Percentiles rank a stretch among this genome's conserved stretches.
Conservation (phyloP, 2,113 vertebrate species). For the Tiliqua scincoides region DNA sequence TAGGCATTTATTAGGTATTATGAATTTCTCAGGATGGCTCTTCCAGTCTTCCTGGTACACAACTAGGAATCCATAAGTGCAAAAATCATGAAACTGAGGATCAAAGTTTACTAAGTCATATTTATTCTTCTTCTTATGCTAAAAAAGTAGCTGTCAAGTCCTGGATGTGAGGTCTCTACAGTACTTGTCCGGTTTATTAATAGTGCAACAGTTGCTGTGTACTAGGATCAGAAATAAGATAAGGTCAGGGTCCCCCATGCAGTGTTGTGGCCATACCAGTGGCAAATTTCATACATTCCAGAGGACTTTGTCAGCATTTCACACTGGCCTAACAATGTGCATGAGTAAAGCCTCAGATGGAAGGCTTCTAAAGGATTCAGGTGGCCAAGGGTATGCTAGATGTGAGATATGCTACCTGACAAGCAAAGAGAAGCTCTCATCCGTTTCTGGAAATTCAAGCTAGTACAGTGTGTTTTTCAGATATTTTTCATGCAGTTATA, state of each 20-base stretch:
- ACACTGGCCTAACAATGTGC: slow-evolving; percentile 46
- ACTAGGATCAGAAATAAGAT: slow-evolving; percentile 69
- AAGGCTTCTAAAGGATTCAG: neutral
- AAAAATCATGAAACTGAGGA: slow-evolving; percentile 40
- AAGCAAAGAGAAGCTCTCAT: neutral
- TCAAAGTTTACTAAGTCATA: slow-evolving; percentile 39
- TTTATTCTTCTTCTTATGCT: slow-evolving; percentile 50
- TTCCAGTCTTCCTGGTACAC: slow-evolving; percentile 17
- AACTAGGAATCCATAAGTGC: slow-evolving; percentile 19
- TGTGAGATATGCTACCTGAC: neutral
- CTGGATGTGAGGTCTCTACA: slow-evolving; percentile 43
- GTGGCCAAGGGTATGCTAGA: neutral
- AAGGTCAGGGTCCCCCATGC: slow-evolving; percentile 66
- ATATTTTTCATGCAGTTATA: neutral
- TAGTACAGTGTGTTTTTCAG: neutral
- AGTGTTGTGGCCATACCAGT: slow-evolving; percentile 40
- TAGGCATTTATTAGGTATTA: slow-evolving; percentile 21
- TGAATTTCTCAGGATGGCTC: slow-evolving; percentile 40
- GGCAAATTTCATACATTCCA: slow-evolving; percentile 63
- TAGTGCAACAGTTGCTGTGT: slow-evolving; percentile 69
- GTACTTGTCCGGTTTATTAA: slow-evolving; percentile 67
- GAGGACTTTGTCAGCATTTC: slow-evolving; percentile 54
- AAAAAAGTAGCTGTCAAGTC: slow-evolving; percentile 43
- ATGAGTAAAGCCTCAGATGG: neutral
- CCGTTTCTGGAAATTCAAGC: slow-evolving; percentile 1